phyloP scores from a whole-genome alignment of 1,140 invertebrate species.

The Wasmannia auropunctata region DNA sequence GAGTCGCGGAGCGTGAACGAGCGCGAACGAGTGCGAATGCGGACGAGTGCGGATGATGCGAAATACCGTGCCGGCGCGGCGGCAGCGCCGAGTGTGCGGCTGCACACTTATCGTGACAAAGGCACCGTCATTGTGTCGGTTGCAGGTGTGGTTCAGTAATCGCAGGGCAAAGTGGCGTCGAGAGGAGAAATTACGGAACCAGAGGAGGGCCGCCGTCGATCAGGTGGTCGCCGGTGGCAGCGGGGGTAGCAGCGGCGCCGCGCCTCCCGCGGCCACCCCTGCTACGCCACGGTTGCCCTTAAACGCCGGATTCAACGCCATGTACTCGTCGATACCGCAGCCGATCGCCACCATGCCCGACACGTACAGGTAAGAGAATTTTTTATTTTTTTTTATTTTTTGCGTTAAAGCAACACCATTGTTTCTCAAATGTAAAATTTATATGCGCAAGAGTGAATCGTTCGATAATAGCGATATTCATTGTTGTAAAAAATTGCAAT shows the following conservation, averaged over 20 bases:
- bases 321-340: slow-evolving; percentile 98
- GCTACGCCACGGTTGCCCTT: slow-evolving; percentile 90
- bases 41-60: slow-evolving; percentile 70
- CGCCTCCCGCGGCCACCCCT: slow-evolving; percentile 87
- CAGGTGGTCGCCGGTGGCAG: slow-evolving; percentile 83
- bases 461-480: not conserved
- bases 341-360: slow-evolving; percentile 97
- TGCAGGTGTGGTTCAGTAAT: slow-evolving; percentile 99
- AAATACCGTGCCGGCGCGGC: slow-evolving; percentile 57
- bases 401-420: not conserved
- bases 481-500: not conserved
- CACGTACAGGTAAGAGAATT: slow-evolving; percentile 92
- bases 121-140: slow-evolving; percentile 73
- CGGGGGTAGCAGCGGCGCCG: slow-evolving; percentile 85
- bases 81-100: slow-evolving; percentile 64
- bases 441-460: not conserved
- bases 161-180: slow-evolving; percentile 98
- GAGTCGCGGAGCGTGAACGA: slow-evolving; percentile 52
- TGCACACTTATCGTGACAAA: slow-evolving; percentile 73
- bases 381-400: too few species aligned
- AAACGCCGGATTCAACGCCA: slow-evolving; percentile 96
- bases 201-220: slow-evolving; percentile 89
- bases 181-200: slow-evolving; percentile 98
- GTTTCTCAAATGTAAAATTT: not conserved
- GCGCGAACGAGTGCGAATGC: slow-evolving; percentile 60